These are phyloP conservation scores for Nymphalis io DNA, from an alignment of 1,140 invertebrate genomes.

Conservation along the genomic window DNA sequence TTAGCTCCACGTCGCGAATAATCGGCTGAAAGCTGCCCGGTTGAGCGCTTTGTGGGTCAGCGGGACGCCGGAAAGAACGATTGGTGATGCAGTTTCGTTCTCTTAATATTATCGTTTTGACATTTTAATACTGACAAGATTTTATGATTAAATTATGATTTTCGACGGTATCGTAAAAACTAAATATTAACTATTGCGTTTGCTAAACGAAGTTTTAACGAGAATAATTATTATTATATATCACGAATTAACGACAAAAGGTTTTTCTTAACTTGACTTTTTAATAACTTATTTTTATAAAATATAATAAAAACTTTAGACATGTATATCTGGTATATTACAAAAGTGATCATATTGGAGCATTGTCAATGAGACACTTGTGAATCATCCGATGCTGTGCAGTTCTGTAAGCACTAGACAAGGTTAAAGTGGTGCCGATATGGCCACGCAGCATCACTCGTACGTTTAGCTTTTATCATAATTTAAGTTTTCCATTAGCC, in stretches of 20 bases:
- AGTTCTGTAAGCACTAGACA: slow-evolving; percentile 31
- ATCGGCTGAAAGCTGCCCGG: slow-evolving; percentile 74
- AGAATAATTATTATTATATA: no score
- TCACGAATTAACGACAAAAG: no score
- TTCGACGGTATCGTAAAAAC: background rate
- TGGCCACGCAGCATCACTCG: slow-evolving; percentile 65
- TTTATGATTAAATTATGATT: background rate
- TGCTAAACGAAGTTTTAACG: no score
- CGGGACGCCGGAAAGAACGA: slow-evolving; percentile 15
- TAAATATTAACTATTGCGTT: no score
- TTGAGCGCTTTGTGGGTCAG: slow-evolving; percentile 59
- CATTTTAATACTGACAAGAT: background rate
- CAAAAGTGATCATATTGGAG: no score
- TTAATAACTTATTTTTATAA: no score
- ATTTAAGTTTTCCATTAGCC: slow-evolving; percentile 81
- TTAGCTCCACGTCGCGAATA: slow-evolving; percentile 71
- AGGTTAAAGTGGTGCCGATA: slow-evolving; percentile 44
- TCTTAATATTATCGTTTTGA: background rate
- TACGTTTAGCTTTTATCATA: slow-evolving; percentile 78
- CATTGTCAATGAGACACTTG: background rate
- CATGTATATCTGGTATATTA: no score
- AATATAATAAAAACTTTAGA: no score
- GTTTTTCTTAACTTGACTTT: no score
- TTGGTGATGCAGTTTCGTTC: background rate
- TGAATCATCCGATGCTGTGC: slow-evolving; percentile 1